These are phyloP conservation scores for Physocephala rufipes DNA, from an alignment of 2,888 invertebrate genomes.

Conservation along the genomic window DNA sequence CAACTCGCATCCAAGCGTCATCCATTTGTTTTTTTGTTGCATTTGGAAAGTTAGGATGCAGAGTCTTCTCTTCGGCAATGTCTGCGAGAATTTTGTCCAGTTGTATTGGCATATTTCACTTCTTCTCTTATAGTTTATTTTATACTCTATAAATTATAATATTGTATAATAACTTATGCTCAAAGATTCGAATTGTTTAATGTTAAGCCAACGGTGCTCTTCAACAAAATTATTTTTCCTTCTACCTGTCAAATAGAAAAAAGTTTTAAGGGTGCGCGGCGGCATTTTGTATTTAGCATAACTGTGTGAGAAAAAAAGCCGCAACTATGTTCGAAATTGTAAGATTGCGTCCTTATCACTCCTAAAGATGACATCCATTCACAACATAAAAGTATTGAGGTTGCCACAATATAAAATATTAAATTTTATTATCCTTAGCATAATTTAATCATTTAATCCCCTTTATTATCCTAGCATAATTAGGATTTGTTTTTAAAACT, in stretches of 20 bases:
- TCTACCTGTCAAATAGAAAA: background rate
- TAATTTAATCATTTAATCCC: too few species aligned
- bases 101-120: slow-evolving; percentile 59
- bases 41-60: slow-evolving; percentile 58
- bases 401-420: too few species aligned
- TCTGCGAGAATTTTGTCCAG: slow-evolving; percentile 62
- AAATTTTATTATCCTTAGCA: too few species aligned
- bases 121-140: background rate
- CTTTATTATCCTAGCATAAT: background rate
- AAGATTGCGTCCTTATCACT: too few species aligned
- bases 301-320: background rate
- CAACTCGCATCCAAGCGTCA: slow-evolving; percentile 62
- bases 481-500: background rate
- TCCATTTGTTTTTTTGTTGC: slow-evolving; percentile 59
- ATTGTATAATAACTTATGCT: background rate
- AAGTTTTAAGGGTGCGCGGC: slow-evolving; percentile 26
- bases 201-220: slow-evolving; percentile 19
- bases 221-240: slow-evolving; percentile 8
- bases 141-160: background rate
- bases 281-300: slow-evolving; percentile 22
- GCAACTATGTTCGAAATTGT: background rate
- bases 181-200: slow-evolving; percentile 5
- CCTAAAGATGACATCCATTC: too few species aligned
- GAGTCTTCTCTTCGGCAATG: slow-evolving; percentile 59
- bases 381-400: too few species aligned